phyloP scores from a whole-genome alignment of 2,888 invertebrate species.

The Malthinus seriepunctatus region DNA sequence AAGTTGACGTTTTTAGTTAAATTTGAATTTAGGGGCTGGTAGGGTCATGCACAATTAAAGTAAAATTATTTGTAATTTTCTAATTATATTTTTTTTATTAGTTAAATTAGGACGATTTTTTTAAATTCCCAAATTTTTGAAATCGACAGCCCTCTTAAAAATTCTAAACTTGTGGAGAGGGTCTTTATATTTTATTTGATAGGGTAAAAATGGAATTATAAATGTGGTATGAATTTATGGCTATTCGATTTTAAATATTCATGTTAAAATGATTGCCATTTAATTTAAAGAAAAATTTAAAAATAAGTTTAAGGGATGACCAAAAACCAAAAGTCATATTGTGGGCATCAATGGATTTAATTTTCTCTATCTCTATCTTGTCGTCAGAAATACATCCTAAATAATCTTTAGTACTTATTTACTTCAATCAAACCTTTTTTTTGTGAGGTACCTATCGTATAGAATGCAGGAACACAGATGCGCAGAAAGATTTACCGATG shows the following conservation, averaged over 20 bases:
- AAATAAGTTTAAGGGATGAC: neutral
- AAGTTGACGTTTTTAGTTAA: neutral
- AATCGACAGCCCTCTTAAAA: neutral
- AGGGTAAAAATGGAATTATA: slow-evolving; percentile 12
- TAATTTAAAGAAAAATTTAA: neutral
- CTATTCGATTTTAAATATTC: slow-evolving; percentile 3
- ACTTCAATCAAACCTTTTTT: too few relatives aligned
- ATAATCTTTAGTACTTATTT: too few relatives aligned
- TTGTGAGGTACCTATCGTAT: too few relatives aligned
- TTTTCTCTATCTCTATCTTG: too few relatives aligned
- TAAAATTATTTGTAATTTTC: neutral
- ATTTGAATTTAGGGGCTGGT: neutral
- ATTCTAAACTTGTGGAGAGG: neutral
- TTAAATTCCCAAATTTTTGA: neutral
- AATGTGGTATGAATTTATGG: slow-evolving; percentile 11
- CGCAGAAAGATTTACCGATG: too few relatives aligned
- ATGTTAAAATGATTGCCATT: neutral
- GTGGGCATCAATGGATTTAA: too few relatives aligned
- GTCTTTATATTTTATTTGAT: neutral
- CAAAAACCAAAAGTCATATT: neutral
- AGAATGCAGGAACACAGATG: too few relatives aligned
- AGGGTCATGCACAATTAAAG: neutral
- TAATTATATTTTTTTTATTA: neutral
- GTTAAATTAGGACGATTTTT: neutral
- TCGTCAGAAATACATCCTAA: too few relatives aligned